phyloP scores from a whole-genome alignment of 2,113 vertebrate species.

The Rhegmatorhina hoffmannsi region DNA sequence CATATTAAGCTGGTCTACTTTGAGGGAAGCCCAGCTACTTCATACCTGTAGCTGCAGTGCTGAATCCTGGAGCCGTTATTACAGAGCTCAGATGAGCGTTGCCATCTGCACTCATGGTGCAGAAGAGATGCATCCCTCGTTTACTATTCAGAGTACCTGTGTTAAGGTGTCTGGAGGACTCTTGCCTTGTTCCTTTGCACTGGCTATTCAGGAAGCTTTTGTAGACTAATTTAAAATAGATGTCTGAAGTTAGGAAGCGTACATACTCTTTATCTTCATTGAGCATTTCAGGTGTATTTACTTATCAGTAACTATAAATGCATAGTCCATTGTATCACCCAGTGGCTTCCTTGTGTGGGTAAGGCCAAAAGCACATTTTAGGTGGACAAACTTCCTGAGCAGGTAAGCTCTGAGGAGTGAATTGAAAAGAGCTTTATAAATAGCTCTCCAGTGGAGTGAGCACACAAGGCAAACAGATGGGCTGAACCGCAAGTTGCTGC shows the following conservation, averaged over 20 bases:
- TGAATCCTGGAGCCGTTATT: not conserved
- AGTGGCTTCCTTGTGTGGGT: not conserved
- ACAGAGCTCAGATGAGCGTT: not conserved
- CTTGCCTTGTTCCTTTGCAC: not conserved
- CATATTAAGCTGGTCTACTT: not conserved
- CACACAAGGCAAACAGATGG: not conserved
- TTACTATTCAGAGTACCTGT: not conserved
- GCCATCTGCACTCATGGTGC: not conserved
- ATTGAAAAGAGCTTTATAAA: not conserved
- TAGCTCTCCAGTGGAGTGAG: not conserved
- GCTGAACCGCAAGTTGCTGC: not conserved
- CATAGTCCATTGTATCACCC: fast-evolving
- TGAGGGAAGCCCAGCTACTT: not conserved
- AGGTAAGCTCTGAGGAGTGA: not conserved
- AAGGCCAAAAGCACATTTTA: not conserved
- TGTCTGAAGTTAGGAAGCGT: not conserved
- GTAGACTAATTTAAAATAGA: not conserved
- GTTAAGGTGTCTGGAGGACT: not conserved
- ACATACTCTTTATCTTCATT: not conserved
- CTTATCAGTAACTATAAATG: not conserved
- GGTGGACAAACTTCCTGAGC: not conserved
- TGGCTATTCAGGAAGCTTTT: not conserved
- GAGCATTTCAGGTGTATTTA: not conserved
- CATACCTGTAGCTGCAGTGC: not conserved
- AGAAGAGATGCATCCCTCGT: not conserved